Evolutionary conservation across 2,113 vertebrate species (phyloP).

Genomic region (Harpagus bidentatus): DNA sequence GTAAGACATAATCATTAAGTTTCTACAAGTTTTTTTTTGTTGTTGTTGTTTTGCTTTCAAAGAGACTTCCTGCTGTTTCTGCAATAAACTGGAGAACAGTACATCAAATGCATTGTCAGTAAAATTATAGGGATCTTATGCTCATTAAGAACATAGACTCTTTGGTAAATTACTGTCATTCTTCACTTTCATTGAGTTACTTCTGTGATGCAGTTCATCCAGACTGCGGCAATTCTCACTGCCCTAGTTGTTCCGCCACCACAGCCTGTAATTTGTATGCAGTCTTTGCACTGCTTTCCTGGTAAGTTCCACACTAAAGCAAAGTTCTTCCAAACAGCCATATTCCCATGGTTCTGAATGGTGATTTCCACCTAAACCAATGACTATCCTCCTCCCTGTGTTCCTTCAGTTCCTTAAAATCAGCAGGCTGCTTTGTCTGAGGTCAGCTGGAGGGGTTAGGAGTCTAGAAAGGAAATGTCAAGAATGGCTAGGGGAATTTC

Average conservation of each 20-base stretch:
- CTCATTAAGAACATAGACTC: constrained; percentile 35
- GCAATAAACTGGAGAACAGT: not conserved
- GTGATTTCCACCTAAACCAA: not conserved
- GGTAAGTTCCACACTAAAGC: not conserved
- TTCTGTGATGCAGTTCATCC: not conserved
- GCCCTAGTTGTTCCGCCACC: not conserved
- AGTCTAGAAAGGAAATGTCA: not conserved
- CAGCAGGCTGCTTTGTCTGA: not conserved
- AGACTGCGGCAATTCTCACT: not conserved
- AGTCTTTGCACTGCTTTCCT: not conserved
- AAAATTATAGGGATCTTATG: constrained; percentile 13
- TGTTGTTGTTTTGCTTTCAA: not conserved
- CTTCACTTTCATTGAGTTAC: constrained; percentile 36
- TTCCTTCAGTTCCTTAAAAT: not conserved
- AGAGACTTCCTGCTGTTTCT: constrained; percentile 3
- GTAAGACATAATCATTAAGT: not conserved
- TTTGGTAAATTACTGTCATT: constrained; percentile 39
- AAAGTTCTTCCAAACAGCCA: not conserved
- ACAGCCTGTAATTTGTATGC: not conserved
- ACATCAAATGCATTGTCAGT: constrained; percentile 1
- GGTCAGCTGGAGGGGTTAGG: not conserved
- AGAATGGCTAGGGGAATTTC: not conserved
- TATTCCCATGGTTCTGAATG: not conserved
- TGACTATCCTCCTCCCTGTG: not conserved
- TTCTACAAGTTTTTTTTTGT: not conserved